Percentiles rank a stretch among this genome's conserved stretches.
Conservation (phyloP, 1,140 invertebrate genomes). For the Bombyx mori region DNA sequence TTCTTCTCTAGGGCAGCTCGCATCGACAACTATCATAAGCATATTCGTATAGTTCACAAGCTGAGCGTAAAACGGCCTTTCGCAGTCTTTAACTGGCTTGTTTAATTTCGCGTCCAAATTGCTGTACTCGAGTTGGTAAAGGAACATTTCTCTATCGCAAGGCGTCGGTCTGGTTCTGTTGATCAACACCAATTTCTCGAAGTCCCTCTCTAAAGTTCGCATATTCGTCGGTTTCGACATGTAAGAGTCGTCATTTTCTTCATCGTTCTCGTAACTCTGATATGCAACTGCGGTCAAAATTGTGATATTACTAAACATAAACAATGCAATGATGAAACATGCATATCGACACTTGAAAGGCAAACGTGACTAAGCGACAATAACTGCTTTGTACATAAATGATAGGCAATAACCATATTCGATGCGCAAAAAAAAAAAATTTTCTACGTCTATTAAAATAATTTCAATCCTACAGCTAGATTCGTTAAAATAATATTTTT, state of each 20-base stretch:
- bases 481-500: no score
- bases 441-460: no score
- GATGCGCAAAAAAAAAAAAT: no score
- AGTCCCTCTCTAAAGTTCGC: slow-evolving; percentile 69
- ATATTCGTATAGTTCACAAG: slow-evolving; percentile 87
- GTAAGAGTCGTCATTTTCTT: slow-evolving; percentile 51
- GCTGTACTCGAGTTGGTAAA: slow-evolving; percentile 54
- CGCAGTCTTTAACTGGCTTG: slow-evolving; percentile 47
- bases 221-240: slow-evolving; percentile 54
- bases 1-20: slow-evolving; percentile 72
- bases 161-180: slow-evolving; percentile 84
- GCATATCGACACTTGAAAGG: slow-evolving; percentile 3
- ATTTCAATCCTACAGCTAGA: no score
- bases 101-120: slow-evolving; percentile 54
- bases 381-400: no score
- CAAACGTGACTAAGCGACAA: no score
- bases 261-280: slow-evolving; percentile 64
- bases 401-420: no score
- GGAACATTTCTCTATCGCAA: slow-evolving; percentile 80
- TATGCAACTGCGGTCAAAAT: slow-evolving; percentile 41
- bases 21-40: slow-evolving; percentile 85
- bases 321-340: slow-evolving; percentile 8
- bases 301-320: slow-evolving; percentile 1
- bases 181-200: slow-evolving; percentile 75
- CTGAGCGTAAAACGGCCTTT: slow-evolving; percentile 84